These are phyloP conservation scores for Hipposideros armiger DNA, from an alignment of 2,113 vertebrate species.

Conservation along the genomic window DNA sequence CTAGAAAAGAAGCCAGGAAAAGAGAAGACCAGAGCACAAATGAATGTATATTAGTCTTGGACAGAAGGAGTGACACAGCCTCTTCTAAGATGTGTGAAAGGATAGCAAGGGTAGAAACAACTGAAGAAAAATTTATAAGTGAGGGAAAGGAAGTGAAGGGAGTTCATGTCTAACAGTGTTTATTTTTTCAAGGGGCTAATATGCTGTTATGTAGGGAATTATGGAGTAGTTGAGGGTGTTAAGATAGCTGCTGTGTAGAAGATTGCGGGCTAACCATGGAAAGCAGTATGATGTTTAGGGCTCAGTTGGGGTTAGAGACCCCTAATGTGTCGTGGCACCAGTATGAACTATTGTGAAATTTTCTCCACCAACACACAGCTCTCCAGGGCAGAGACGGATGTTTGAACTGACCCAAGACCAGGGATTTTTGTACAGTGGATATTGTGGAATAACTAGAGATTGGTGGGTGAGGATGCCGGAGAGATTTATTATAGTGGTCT, in stretches of 20 bases:
- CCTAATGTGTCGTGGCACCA: background rate
- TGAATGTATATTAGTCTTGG: background rate
- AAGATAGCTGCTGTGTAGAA: background rate
- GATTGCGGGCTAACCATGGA: background rate
- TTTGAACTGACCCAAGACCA: background rate
- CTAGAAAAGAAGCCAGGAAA: conserved; percentile 11
- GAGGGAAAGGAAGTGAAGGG: background rate
- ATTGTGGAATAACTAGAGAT: background rate
- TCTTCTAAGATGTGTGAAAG: background rate
- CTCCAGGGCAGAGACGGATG: background rate
- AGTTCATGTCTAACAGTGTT: background rate
- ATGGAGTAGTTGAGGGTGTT: background rate
- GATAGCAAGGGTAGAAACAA: background rate
- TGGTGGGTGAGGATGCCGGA: background rate
- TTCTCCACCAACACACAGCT: background rate
- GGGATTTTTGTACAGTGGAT: background rate
- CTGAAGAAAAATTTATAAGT: background rate
- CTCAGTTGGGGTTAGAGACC: background rate
- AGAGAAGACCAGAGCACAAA: background rate
- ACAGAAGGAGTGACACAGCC: background rate
- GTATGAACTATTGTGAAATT: background rate
- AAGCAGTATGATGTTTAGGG: background rate
- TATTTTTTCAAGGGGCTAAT: background rate
- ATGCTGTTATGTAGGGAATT: background rate
- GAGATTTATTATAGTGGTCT: background rate